Base-by-base conservation (phyloP, 2,888 invertebrate genomes). In the Hemicrepidius hirtus region DNA sequence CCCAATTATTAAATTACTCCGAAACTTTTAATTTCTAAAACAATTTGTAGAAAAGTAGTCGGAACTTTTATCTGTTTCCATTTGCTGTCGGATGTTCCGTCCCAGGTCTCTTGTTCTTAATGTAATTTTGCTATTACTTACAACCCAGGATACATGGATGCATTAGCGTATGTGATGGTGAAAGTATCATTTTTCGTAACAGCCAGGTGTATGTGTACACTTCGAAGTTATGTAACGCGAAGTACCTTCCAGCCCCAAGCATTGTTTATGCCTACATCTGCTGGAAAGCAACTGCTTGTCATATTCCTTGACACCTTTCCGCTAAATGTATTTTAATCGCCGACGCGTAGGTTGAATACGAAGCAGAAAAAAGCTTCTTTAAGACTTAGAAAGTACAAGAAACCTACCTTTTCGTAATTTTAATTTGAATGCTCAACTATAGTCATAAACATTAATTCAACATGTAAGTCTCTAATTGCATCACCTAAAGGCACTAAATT, bases 261-360 rank as follows among this genome's bases (percentile, higher is more conserved):
- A 68, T 65, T 64, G 49, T 59, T 65, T 46, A 63, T 73, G 68
- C 59, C 53, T 50, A 68, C 73, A 73, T 73, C 73, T 73, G 73
- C 73, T 73, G 63, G 21, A 59, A 55, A 68, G 46, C 73, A 73
- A 73, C 73, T 73, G 73, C 68, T 68, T 73, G 68, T 73, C 68
- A 73, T 73, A 68, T 73, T 73, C 64, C 67, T 73, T 73, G 73
- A 73, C 73, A 73, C 73, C 73, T 73, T 73, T 68, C 68, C 50
- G 68, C 65, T 73, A 68, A 73, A 73, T 68, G 68, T 68, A 46
- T 63, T 65, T 72, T 63, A 62, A 72, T 68, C 18, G 53, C 57
- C 49, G 65, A 46, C 66, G 50, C 44, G 68, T 68, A 68, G 59
- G 68, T 50, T 40, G 68, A 18, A 40, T 46, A 46, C 46, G 20